Evolutionary conservation across 2,888 invertebrate species (phyloP).

Genomic region (Cosmia trapezina): DNA sequence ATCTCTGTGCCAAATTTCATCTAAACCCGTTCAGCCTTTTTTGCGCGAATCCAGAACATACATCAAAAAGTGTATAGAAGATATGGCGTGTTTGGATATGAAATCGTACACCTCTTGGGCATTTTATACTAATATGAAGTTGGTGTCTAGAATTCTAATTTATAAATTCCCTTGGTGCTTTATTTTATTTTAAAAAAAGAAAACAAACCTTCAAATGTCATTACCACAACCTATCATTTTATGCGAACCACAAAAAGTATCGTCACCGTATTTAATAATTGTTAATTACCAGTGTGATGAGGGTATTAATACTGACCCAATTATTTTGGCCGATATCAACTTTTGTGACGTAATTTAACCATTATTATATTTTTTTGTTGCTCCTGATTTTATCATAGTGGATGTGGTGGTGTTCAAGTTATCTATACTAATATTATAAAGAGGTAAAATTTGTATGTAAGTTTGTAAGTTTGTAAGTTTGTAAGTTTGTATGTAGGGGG

Average conservation of each 20-base stretch:
- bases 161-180: background rate
- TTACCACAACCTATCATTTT: constrained; percentile 30
- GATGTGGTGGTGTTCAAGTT: too few relatives aligned
- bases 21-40: too few relatives aligned
- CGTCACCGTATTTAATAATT: constrained; percentile 50
- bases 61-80: too few relatives aligned
- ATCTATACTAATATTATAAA: too few relatives aligned
- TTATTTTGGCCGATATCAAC: constrained; percentile 41
- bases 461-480: too few relatives aligned
- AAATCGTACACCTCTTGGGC: background rate
- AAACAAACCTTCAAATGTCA: constrained; percentile 13
- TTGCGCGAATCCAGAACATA: too few relatives aligned
- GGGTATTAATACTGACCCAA: constrained; percentile 50
- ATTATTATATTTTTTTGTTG: constrained; percentile 3
- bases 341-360: constrained; percentile 35
- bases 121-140: background rate
- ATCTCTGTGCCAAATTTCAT: too few relatives aligned
- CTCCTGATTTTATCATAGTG: constrained; percentile 21
- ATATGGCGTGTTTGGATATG: background rate
- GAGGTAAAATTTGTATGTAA: too few relatives aligned
- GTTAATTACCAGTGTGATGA: constrained; percentile 48
- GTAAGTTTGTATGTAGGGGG: too few relatives aligned
- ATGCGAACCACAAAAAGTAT: constrained; percentile 41
- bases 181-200: background rate
- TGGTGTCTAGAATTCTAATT: background rate